Evolutionary conservation across 1,140 invertebrate genomes (phyloP).

Genomic region (Anastatus disparis): DNA sequence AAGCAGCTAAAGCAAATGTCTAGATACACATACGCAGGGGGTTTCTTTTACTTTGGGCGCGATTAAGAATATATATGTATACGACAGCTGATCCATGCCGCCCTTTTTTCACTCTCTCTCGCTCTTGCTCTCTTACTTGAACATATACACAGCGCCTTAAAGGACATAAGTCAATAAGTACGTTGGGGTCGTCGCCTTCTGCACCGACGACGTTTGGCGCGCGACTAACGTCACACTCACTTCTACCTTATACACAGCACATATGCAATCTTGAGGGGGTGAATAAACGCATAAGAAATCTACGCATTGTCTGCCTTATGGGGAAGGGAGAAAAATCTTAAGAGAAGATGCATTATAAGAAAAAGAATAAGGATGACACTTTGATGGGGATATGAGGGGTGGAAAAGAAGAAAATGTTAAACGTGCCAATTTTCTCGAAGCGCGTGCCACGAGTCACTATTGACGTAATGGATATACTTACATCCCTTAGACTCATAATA

Average conservation of each 20-base stretch:
- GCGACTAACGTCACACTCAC: no score
- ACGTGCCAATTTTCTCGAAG: constrained; percentile 2
- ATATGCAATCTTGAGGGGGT: no score
- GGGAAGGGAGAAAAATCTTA: background rate
- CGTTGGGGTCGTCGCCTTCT: constrained; percentile 50
- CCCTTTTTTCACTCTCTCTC: no score
- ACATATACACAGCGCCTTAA: constrained; percentile 37
- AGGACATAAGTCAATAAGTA: constrained; percentile 62
- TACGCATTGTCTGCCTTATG: background rate
- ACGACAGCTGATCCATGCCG: constrained; percentile 59
- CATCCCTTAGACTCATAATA: no score
- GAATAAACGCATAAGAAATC: no score
- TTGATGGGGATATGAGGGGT: no score
- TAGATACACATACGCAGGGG: no score
- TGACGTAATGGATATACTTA: constrained; percentile 11
- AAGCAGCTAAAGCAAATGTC: no score
- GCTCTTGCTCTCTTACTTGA: no score
- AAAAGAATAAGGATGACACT: background rate
- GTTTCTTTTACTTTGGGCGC: constrained; percentile 45
- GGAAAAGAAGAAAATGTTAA: background rate
- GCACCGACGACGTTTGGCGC: background rate
- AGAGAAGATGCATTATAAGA: background rate
- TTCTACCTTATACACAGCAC: no score
- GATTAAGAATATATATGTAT: constrained; percentile 52
- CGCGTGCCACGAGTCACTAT: background rate